phyloP scores from a whole-genome alignment of 2,888 invertebrate species.

The Silvanus unidentatus region DNA sequence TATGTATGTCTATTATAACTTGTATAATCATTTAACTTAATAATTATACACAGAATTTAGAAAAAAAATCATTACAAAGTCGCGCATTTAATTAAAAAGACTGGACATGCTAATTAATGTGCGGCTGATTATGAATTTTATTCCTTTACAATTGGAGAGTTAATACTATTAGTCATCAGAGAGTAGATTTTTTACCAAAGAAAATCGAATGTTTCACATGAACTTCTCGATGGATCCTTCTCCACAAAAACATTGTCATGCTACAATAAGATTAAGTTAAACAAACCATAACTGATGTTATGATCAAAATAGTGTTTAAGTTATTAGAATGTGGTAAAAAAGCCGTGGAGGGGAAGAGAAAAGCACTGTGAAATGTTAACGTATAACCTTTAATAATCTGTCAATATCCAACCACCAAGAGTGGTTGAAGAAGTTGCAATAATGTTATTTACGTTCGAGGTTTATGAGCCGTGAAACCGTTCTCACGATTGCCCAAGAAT shows the following conservation, averaged over 20 bases:
- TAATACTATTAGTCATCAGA: neutral
- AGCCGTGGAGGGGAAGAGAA: no score
- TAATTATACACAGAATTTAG: neutral
- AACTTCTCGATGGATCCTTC: no score
- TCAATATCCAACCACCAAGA: neutral
- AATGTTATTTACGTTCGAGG: neutral
- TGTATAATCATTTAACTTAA: neutral
- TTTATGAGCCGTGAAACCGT: slow-evolving; percentile 3
- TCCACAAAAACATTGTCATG: no score
- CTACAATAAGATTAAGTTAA: slow-evolving; percentile 6
- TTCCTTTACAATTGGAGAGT: neutral
- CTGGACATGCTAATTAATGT: no score
- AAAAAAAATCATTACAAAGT: neutral
- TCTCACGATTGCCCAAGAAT: no score
- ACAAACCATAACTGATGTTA: slow-evolving; percentile 5
- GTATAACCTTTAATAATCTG: slow-evolving; percentile 7
- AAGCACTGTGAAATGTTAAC: slow-evolving; percentile 5
- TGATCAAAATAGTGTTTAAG: slow-evolving; percentile 3
- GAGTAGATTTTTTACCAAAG: no score
- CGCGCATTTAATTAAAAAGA: no score
- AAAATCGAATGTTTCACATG: no score
- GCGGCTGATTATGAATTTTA: neutral
- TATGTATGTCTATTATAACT: no score
- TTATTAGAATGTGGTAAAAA: neutral
- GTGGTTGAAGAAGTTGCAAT: neutral